Percentiles rank a stretch among this genome's conserved stretches.
phyloP scores from a whole-genome alignment of 53 echinoderm and acorn worm genomes.

The Zoroaster sp. region DNA sequence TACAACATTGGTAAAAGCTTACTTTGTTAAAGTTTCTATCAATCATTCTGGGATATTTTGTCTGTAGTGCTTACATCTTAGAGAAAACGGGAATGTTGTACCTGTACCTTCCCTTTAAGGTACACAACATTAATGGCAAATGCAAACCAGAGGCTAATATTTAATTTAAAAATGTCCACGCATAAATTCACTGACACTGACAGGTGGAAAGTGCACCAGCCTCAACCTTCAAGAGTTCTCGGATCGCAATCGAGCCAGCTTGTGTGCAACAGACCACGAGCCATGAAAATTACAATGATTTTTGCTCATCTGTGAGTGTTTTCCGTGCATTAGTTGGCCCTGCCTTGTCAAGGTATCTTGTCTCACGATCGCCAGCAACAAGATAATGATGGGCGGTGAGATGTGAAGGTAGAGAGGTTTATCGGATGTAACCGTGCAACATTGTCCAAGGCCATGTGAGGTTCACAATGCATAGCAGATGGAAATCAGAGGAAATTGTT shows the following conservation, averaged over 20 bases:
- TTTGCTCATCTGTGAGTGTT: conserved; percentile 12
- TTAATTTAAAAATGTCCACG: neutral
- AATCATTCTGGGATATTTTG: too few relatives aligned
- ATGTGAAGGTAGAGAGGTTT: conserved; percentile 23
- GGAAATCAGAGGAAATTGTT: neutral
- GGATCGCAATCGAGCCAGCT: neutral
- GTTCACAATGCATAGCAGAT: neutral
- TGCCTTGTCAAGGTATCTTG: neutral
- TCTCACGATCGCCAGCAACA: conserved; percentile 41
- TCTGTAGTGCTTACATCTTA: too few relatives aligned
- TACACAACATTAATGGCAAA: too few relatives aligned
- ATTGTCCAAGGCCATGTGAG: neutral
- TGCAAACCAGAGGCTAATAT: neutral
- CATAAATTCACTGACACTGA: neutral
- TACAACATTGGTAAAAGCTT: too few relatives aligned
- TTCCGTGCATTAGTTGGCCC: conserved; percentile 12
- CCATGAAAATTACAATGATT: conserved; percentile 51
- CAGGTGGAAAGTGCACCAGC: conserved; percentile 22
- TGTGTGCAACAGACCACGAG: conserved; percentile 45
- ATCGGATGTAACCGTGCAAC: neutral
- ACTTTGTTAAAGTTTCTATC: too few relatives aligned
- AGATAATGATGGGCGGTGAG: conserved; percentile 36
- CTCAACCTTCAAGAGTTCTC: neutral
- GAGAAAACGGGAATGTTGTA: neutral
- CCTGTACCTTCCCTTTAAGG: too few relatives aligned